phyloP scores from a whole-genome alignment of 2,888 invertebrate species.

The Ctena decussata region DNA sequence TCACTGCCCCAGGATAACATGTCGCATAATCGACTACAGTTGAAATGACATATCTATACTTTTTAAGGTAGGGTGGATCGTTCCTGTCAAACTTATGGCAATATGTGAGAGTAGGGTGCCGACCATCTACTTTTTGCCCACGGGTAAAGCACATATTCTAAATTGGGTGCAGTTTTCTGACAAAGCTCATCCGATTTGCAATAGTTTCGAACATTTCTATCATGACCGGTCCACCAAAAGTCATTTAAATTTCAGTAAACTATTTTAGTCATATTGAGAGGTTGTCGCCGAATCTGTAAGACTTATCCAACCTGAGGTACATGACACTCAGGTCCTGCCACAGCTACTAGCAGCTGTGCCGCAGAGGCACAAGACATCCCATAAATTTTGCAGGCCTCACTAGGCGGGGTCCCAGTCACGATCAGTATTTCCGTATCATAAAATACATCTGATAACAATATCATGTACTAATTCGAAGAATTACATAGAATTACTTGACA shows the following conservation, averaged over 20 bases:
- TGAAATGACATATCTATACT: conserved; percentile 55
- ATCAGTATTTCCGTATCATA: too few species aligned
- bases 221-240: conserved; percentile 41
- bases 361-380: too few species aligned
- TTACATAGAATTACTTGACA: too few species aligned
- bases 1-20: conserved; percentile 59
- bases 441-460: too few species aligned
- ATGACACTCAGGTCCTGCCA: too few species aligned
- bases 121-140: conserved; percentile 33
- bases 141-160: neutral
- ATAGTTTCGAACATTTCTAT: conserved; percentile 20
- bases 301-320: too few species aligned
- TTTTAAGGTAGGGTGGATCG: conserved; percentile 38
- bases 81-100: conserved; percentile 53
- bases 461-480: too few species aligned
- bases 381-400: too few species aligned
- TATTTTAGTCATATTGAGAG: too few species aligned
- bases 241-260: neutral
- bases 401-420: too few species aligned
- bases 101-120: conserved; percentile 46
- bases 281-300: too few species aligned
- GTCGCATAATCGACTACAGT: conserved; percentile 62
- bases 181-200: conserved; percentile 25
- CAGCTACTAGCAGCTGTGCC: too few species aligned
- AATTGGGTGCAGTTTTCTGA: conserved; percentile 15